These are phyloP conservation scores for Cecidostiba fungosa DNA, from an alignment of 2,888 invertebrate species.

Conservation along the genomic window DNA sequence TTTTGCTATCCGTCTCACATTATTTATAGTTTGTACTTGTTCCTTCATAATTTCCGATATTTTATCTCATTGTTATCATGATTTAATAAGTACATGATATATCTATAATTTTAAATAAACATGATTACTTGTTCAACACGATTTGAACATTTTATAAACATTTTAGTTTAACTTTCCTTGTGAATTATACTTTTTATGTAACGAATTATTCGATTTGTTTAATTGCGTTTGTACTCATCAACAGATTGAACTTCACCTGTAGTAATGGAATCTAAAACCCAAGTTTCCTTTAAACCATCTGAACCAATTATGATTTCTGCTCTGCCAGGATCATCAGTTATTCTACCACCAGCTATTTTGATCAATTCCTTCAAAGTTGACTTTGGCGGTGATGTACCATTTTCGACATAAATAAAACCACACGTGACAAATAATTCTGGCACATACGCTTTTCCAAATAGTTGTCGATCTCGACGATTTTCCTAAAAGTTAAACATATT, in stretches of 20 bases:
- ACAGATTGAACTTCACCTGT: constrained; percentile 81
- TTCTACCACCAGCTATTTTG: constrained; percentile 82
- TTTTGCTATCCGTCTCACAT: neutral
- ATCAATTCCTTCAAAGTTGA: constrained; percentile 83
- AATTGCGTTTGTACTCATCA: constrained; percentile 78
- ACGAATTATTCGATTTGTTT: neutral
- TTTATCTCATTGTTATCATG: neutral
- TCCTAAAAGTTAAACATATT: constrained; percentile 78
- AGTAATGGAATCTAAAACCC: constrained; percentile 85
- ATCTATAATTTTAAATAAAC: constrained; percentile 6
- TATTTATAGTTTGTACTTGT: constrained; percentile 43
- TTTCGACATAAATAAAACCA: constrained; percentile 83
- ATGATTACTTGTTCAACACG: neutral
- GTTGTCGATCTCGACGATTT: constrained; percentile 84
- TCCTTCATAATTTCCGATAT: neutral
- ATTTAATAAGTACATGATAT: neutral
- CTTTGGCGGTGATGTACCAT: constrained; percentile 80
- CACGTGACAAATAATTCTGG: constrained; percentile 84
- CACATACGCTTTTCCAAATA: constrained; percentile 83
- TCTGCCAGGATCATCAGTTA: constrained; percentile 79
- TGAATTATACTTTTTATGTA: neutral
- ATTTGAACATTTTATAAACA: neutral
- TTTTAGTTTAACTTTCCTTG: neutral
- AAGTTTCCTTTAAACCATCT: constrained; percentile 82
- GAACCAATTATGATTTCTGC: constrained; percentile 83